These are phyloP conservation scores for Thymallus thymallus DNA, from an alignment of 2,113 vertebrate species.

Conservation along the genomic window DNA sequence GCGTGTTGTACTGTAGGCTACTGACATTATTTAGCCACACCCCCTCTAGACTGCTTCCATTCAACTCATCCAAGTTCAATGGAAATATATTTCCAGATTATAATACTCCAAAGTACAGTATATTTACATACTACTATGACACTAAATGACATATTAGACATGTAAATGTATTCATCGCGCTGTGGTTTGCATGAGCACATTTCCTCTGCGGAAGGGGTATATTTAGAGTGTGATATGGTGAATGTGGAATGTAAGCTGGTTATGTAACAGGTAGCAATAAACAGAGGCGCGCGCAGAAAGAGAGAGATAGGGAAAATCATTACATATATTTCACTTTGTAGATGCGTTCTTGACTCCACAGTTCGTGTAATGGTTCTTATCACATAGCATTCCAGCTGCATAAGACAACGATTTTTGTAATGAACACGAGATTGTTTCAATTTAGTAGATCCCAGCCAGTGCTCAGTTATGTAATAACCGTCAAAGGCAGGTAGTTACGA, in stretches of 20 bases:
- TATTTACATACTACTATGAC: slow-evolving; percentile 13
- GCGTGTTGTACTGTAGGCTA: slow-evolving; percentile 83
- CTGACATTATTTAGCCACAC: slow-evolving; percentile 87
- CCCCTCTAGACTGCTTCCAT: slow-evolving; percentile 81
- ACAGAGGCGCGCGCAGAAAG: slow-evolving; percentile 73
- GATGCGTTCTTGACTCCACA: slow-evolving; percentile 8
- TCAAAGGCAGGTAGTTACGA: slow-evolving; percentile 64
- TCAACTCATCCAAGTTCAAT: slow-evolving; percentile 82
- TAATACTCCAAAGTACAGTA: slow-evolving; percentile 1
- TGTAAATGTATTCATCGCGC: slow-evolving; percentile 38
- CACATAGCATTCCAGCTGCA: neutral
- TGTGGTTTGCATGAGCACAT: slow-evolving; percentile 24
- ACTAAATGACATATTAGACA: neutral
- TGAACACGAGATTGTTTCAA: slow-evolving; percentile 46
- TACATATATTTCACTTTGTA: slow-evolving; percentile 33
- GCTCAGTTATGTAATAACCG: slow-evolving; percentile 72
- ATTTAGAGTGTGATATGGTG: slow-evolving; percentile 89
- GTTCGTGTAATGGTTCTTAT: neutral
- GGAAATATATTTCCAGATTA: slow-evolving; percentile 50
- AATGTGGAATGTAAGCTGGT: slow-evolving; percentile 91
- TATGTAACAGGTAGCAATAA: slow-evolving; percentile 98
- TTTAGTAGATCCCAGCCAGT: slow-evolving; percentile 58
- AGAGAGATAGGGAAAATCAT: slow-evolving; percentile 57
- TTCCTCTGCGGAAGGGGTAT: slow-evolving; percentile 66
- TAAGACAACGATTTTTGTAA: neutral